Conservation (phyloP, 1,140 invertebrate genomes). For the Drosophila rhopaloa region DNA sequence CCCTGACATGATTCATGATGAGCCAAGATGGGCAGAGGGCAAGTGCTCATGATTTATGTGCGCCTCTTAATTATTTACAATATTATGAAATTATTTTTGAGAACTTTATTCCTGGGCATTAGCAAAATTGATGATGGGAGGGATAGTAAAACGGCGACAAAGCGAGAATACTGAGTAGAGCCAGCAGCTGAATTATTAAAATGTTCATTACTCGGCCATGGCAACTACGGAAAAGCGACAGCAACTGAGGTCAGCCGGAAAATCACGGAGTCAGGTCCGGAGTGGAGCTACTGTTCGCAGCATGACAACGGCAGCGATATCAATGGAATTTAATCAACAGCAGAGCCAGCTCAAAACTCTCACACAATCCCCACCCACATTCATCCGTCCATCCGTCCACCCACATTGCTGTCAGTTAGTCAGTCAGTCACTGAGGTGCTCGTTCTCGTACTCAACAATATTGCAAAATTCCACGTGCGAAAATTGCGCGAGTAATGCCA, state of each 20-base stretch:
- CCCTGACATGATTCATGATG: conserved; percentile 74
- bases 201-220: conserved; percentile 66
- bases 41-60: conserved; percentile 46
- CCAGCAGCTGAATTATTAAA: conserved; percentile 69
- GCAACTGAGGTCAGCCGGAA: conserved; percentile 69
- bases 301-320: conserved; percentile 66
- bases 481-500: conserved; percentile 79
- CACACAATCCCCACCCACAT: conserved; percentile 9
- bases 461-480: conserved; percentile 82
- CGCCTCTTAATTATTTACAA: conserved; percentile 73
- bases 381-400: neutral
- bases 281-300: conserved; percentile 19
- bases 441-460: conserved; percentile 51
- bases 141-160: conserved; percentile 28
- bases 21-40: conserved; percentile 1
- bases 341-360: conserved; percentile 43
- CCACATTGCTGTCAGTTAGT: conserved; percentile 27
- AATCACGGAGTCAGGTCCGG: conserved; percentile 57
- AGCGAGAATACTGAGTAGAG: conserved; percentile 11
- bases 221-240: conserved; percentile 17
- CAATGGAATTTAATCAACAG: conserved; percentile 80
- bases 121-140: conserved; percentile 50
- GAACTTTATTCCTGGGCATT: conserved; percentile 62
- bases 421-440: conserved; percentile 20
- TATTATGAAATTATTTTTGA: conserved; percentile 63